These are phyloP conservation scores for Elephas maximus DNA, from an alignment of 2,113 vertebrate genomes.

Conservation along the genomic window DNA sequence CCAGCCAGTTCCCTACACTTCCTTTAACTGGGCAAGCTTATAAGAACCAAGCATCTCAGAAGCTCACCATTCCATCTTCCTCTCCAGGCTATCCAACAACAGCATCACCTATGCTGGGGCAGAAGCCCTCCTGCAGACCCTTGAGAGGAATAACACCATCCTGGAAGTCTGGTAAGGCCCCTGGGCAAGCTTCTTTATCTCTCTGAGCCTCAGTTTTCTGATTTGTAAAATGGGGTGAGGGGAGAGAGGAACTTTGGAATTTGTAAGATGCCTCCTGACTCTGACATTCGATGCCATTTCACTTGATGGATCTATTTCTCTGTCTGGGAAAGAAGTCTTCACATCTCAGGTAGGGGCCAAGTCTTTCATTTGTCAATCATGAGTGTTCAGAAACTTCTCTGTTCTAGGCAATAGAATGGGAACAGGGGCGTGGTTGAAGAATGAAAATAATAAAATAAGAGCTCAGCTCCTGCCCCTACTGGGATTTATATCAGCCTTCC, in stretches of 20 bases:
- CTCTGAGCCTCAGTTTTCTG: background rate
- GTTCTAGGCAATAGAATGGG: background rate
- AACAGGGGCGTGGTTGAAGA: background rate
- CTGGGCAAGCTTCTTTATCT: background rate
- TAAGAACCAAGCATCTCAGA: background rate
- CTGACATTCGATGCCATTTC: background rate
- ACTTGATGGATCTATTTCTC: background rate
- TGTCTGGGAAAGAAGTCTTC: background rate
- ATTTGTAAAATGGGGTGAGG: background rate
- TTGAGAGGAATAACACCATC: constrained; percentile 88
- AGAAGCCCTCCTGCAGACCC: constrained; percentile 88
- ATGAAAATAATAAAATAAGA: background rate
- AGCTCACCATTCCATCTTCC: background rate
- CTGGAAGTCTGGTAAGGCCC: constrained; percentile 90
- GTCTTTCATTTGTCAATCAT: background rate
- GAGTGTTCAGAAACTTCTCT: background rate
- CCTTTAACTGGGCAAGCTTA: background rate
- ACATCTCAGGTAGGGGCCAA: background rate
- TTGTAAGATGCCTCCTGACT: background rate
- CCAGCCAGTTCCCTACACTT: background rate
- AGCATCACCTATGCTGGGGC: constrained; percentile 89
- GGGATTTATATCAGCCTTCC: background rate
- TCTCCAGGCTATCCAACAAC: constrained; percentile 92
- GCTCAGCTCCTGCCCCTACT: background rate
- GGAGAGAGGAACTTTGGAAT: background rate